A percentile compares a stretch with the other conserved stretches of the same genome.
phyloP scores from a whole-genome alignment of 2,888 invertebrate genomes.

The Dryomyza anilis region DNA sequence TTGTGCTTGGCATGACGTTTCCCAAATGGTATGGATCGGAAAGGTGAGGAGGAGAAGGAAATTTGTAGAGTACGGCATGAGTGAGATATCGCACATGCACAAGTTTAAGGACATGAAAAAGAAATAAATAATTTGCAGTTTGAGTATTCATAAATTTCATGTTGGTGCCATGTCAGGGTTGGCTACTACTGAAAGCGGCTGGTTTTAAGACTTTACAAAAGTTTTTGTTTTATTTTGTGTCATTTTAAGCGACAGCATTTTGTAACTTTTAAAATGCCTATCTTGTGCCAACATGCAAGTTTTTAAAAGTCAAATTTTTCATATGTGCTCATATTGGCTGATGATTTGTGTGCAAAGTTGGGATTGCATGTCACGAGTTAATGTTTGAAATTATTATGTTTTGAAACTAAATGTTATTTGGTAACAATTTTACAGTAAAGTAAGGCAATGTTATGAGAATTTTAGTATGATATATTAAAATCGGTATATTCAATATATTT shows the following conservation, averaged over 20 bases:
- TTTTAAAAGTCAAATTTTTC: constrained; percentile 15
- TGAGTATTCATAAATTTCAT: constrained; percentile 17
- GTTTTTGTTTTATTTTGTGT: too few relatives aligned
- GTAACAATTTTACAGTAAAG: too few relatives aligned
- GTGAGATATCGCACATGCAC: constrained; percentile 17
- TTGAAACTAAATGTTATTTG: too few relatives aligned
- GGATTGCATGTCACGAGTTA: constrained; percentile 22
- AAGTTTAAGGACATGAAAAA: constrained; percentile 39
- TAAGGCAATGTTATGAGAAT: too few relatives aligned
- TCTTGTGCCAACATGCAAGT: not conserved
- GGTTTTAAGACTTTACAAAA: too few relatives aligned
- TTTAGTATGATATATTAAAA: too few relatives aligned
- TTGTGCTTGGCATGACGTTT: constrained; percentile 5
- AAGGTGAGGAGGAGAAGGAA: too few relatives aligned
- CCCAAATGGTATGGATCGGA: too few relatives aligned
- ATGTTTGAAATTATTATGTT: constrained; percentile 13
- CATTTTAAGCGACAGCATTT: constrained; percentile 1
- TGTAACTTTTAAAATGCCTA: constrained; percentile 9
- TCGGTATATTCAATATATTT: too few relatives aligned
- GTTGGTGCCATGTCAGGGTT: constrained; percentile 9
- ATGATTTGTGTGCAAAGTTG: constrained; percentile 1
- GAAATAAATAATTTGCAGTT: constrained; percentile 36
- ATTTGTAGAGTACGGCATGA: too few relatives aligned
- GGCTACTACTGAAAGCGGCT: too few relatives aligned
- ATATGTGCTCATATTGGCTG: constrained; percentile 1